Conservation (phyloP, 1,140 invertebrate species). For the Ceratosolen fusciceps region DNA sequence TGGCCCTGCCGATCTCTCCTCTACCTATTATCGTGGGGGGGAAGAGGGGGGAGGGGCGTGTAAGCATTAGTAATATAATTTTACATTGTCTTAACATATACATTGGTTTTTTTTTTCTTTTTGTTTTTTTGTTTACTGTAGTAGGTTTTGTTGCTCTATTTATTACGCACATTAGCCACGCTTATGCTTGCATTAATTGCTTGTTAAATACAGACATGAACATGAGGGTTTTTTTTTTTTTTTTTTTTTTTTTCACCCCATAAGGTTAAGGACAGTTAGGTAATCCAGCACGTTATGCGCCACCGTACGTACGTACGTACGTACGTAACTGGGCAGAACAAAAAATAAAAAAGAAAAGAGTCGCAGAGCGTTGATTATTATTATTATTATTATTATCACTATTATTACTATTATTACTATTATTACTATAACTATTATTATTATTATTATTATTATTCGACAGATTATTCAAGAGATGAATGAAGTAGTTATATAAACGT, state of each 20-base stretch:
- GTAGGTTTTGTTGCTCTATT: background rate
- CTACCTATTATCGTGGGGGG: constrained; percentile 43
- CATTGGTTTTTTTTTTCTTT: background rate
- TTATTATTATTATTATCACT: too few relatives aligned
- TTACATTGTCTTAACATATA: constrained; percentile 21
- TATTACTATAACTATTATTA: too few relatives aligned
- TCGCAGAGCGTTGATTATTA: constrained; percentile 18
- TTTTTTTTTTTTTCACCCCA: too few relatives aligned
- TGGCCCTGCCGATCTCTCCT: constrained; percentile 28
- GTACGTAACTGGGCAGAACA: constrained; percentile 20
- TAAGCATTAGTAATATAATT: constrained; percentile 41
- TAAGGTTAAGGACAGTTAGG: constrained; percentile 42
- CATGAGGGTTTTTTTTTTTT: constrained; percentile 18
- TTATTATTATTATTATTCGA: too few relatives aligned
- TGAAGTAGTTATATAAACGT: constrained; percentile 26
- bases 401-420: too few relatives aligned
- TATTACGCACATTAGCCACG: constrained; percentile 44
- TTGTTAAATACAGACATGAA: constrained; percentile 37
- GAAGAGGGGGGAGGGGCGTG: too few relatives aligned
- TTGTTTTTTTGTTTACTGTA: too few relatives aligned
- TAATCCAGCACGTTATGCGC: constrained; percentile 10
- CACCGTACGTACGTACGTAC: constrained; percentile 16
- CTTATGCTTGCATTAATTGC: constrained; percentile 45
- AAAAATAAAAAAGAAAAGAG: too few relatives aligned
- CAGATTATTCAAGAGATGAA: constrained; percentile 18